Conservation (phyloP, 2,113 vertebrate species). For the Leucopsar rothschildi region DNA sequence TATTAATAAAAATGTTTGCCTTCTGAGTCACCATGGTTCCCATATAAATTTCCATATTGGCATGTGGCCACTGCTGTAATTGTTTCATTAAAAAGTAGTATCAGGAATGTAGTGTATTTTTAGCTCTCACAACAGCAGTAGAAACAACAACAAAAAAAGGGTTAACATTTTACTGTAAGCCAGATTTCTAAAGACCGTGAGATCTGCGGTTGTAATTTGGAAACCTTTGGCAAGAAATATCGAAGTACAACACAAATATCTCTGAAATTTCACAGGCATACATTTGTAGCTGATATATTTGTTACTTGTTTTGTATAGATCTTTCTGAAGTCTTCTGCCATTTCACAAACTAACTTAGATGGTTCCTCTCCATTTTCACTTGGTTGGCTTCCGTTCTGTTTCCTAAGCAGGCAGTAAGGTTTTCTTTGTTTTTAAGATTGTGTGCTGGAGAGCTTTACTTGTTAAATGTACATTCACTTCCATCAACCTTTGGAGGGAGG, state of each 20-base stretch:
- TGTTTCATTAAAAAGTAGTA: constrained; percentile 3
- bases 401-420: background rate
- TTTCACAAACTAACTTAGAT: background rate
- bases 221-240: background rate
- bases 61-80: background rate
- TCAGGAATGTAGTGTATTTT: background rate
- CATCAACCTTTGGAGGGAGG: background rate
- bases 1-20: constrained; percentile 4
- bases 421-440: background rate
- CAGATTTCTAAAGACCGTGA: background rate
- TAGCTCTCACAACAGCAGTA: background rate
- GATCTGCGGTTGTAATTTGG: background rate
- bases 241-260: background rate
- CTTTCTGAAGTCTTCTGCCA: background rate
- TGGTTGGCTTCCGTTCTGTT: background rate
- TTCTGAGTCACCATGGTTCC: background rate
- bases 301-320: background rate
- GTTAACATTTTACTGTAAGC: background rate
- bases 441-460: background rate
- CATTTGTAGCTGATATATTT: background rate
- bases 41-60: background rate
- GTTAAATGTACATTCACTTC: background rate
- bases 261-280: background rate
- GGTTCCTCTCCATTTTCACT: background rate
- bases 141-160: background rate